Conservation (phyloP, 2,113 vertebrate genomes). For the Ctenomys sociabilis region DNA sequence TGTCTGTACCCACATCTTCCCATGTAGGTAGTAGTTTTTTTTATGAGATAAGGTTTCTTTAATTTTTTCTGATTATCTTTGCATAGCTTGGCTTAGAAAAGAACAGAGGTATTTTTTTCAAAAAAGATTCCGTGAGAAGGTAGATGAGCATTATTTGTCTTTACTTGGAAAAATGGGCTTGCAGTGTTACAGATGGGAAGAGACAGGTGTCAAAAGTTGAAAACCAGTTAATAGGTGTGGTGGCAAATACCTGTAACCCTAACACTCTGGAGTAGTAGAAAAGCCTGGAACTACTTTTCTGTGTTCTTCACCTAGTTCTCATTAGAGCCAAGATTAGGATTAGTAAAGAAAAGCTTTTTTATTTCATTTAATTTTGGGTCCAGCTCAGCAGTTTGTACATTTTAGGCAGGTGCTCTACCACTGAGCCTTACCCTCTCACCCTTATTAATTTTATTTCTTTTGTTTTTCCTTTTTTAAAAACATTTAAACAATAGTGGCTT, state of each 20-base stretch:
- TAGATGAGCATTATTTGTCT: not conserved
- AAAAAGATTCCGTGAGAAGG: not conserved
- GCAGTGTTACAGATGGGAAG: not conserved
- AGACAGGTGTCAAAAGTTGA: not conserved
- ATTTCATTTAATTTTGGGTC: not conserved
- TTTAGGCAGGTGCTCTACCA: not conserved
- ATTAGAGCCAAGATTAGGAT: not conserved
- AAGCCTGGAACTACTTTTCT: not conserved
- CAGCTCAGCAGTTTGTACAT: not conserved
- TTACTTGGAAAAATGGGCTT: not conserved
- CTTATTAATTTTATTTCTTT: not conserved
- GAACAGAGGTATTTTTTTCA: not conserved
- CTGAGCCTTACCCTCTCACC: not conserved
- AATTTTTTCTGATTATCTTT: slow-evolving; percentile 29
- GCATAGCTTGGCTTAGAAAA: not conserved
- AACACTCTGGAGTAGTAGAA: not conserved
- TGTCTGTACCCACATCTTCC: not conserved
- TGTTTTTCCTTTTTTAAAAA: no score
- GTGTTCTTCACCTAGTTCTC: not conserved
- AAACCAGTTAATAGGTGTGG: not conserved
- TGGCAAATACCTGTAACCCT: not conserved
- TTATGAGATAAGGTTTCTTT: not conserved
- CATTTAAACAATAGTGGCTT: not conserved
- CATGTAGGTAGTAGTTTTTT: not conserved
- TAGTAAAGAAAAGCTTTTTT: not conserved